Base-by-base conservation (phyloP, 1,140 invertebrate species). In the Brachionus sp. region DNA sequence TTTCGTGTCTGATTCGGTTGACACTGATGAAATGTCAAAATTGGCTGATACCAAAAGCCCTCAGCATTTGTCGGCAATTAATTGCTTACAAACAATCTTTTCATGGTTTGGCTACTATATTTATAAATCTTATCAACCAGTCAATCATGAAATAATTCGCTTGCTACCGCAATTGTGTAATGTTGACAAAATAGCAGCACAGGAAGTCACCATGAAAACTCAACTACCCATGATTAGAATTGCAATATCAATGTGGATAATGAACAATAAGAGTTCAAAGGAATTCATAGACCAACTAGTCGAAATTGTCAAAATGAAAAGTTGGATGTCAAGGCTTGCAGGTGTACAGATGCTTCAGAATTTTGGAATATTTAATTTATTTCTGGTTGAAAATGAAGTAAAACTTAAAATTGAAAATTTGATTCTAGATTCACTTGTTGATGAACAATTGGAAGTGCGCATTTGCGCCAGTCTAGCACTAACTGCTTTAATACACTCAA, bases 401-500 rank as follows among this genome's bases (percentile, higher is more conserved):
- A 80, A 62, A 66, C 1, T 19, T 23, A 10, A 23, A 16, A 62
- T 80, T 19, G 57, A 80, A 44, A 57, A 80, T 62, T 62, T 80
- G 5, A 66, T 89, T 12, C 70, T 88, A 12, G 85, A 86, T 73
- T 83, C 87, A 3, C 85, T 89, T 3, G 86, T 86, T 85, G 88
- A 89, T 86, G 88, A 89, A 73, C 86, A 88, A 83, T 83, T 89
- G 12, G 88, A 89, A 86, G 91, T 91, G 19, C 90, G 95, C 83
- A 92, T 94, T 86, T 92, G 92, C 84, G 94, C 95, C 25, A 92
- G 93, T 2, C 91, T 93, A 85, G 92, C 95, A 19, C 90, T 98
- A 1, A 92, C 94, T 84, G 95, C 95, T 35, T 89, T 97, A 37
- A 90, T 97, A 84, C 95, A 96, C 87, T 95, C 94, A 86, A 92